phyloP scores from a whole-genome alignment of 2,113 vertebrate genomes.

The Rhinolophus sinicus region DNA sequence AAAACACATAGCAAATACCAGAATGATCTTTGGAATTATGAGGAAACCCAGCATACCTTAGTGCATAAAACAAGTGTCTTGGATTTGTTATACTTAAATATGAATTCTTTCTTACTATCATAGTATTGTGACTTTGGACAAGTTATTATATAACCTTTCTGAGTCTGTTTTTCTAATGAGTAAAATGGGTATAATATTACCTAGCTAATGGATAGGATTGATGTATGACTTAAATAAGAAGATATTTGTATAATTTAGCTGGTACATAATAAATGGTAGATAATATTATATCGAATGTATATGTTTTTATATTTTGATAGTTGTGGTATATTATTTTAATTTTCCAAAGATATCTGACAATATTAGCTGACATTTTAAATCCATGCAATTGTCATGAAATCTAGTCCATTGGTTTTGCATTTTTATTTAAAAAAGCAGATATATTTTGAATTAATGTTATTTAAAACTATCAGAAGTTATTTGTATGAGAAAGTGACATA shows the following conservation, averaged over 20 bases:
- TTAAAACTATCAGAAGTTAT: background rate
- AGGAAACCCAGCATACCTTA: background rate
- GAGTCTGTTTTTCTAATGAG: background rate
- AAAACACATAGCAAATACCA: background rate
- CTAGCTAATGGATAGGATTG: background rate
- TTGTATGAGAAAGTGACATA: background rate
- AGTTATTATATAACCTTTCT: background rate
- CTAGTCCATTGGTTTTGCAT: background rate
- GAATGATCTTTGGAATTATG: background rate
- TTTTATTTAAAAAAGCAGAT: conserved; percentile 37
- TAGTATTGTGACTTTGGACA: background rate
- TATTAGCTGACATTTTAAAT: conserved; percentile 21
- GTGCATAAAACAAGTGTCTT: background rate
- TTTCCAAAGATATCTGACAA: background rate
- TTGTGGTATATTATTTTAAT: background rate
- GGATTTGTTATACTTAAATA: background rate
- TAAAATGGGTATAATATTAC: background rate
- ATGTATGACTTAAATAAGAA: background rate
- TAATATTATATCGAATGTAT: background rate
- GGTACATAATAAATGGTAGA: background rate
- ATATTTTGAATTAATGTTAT: background rate
- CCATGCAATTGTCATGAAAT: background rate
- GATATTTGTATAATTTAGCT: background rate
- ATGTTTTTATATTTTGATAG: background rate
- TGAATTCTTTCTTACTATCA: background rate